phyloP scores from a whole-genome alignment of 2,113 vertebrate species.

The Corythornis vintsioides region DNA sequence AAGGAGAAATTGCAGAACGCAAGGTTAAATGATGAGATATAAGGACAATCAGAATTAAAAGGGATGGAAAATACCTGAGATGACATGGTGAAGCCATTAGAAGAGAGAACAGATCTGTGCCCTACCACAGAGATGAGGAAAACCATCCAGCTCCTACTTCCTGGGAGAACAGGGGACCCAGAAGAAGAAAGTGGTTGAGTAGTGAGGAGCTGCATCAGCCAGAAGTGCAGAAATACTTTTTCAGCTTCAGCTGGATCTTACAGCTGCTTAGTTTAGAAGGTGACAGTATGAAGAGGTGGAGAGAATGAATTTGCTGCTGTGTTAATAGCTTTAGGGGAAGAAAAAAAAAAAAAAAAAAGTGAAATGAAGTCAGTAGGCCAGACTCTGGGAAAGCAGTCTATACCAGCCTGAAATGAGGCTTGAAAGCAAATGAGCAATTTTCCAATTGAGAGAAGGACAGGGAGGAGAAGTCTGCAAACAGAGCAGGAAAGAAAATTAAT shows the following conservation, averaged over 20 bases:
- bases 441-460: not conserved
- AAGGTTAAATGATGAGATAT: not conserved
- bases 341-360: not conserved
- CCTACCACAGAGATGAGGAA: not conserved
- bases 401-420: not conserved
- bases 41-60: not conserved
- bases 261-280: not conserved
- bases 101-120: not conserved
- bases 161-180: not conserved
- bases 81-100: not conserved
- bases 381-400: not conserved
- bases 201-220: not conserved
- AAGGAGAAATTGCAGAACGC: not conserved
- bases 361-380: slow-evolving; percentile 16
- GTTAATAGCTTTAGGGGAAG: not conserved
- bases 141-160: not conserved
- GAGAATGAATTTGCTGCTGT: not conserved
- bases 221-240: not conserved
- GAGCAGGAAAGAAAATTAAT: not conserved
- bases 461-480: slow-evolving; percentile 6
- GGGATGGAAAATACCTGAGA: not conserved
- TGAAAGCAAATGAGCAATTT: slow-evolving; percentile 49
- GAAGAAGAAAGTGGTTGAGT: not conserved
- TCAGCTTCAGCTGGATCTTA: not conserved
- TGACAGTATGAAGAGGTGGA: not conserved